Evolutionary conservation across 2,797 vertebrate species (phyloP), one percentile per base, ranked within the genome.

Genomic region (Parambassis ranga): DNA sequence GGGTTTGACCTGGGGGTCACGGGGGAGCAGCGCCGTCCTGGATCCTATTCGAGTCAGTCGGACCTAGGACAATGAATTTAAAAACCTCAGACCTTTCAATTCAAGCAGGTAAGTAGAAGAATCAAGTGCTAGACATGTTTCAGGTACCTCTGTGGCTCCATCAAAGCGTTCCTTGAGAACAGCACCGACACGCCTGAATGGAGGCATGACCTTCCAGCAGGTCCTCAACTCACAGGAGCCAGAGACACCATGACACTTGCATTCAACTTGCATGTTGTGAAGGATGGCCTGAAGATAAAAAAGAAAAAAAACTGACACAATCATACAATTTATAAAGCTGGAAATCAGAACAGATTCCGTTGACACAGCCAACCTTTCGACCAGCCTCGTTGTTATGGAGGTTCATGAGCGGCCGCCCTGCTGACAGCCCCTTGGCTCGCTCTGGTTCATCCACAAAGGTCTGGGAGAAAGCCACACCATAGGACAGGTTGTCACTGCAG

Each of bases 181-280:
- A 0, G 72, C 53, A 3, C 93, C 91, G 2, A 93, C 87, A 1
- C 89, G 83, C 39, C 77, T 61, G 79, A 94, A 94, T 0, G 92
- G 90, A 36, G 93, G 93, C 91, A 93, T 91, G 60, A 90, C 92
- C 71, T 93, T 94, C 92, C 94, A 94, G 71, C 93, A 93, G 0
- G 90, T 91, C 72, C 69, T 75, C 55, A 93, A 59, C 82, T 94
- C 83, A 3, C 94, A 94, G 64, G 93, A 94, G 24, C 92, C 93
- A 0, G 80, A 94, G 52, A 94, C 87, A 0, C 93, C 92, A 0
- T 92, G 93, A 72, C 92, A 94, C 80, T 93, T 91, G 56, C 92
- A 92, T 76, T 93, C 91, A 53, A 93, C 85, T 77, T 93, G 92
- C 92, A 90, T 92, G 87, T 92, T 94, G 61, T 93, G 89, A 41